phyloP scores from a whole-genome alignment of 2,113 vertebrate genomes.

The Alouatta palliata region DNA sequence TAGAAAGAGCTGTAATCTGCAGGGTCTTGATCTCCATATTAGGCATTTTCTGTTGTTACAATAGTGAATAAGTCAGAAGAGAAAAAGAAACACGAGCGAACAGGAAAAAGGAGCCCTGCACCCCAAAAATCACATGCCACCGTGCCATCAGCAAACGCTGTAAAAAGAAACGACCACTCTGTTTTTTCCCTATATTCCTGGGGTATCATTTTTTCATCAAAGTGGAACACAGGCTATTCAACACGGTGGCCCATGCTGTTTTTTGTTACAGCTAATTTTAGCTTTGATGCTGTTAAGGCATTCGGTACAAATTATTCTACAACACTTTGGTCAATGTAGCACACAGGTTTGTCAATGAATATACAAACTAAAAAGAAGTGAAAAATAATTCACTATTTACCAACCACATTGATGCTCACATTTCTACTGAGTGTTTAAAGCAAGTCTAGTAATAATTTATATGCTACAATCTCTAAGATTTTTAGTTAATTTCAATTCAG shows the following conservation, averaged over 20 bases:
- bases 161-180: conserved; percentile 66
- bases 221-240: conserved; percentile 40
- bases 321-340: conserved; percentile 61
- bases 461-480: conserved; percentile 33
- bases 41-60: conserved; percentile 73
- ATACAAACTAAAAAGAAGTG: not conserved
- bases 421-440: conserved; percentile 3
- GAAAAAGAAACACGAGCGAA: not conserved
- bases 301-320: conserved; percentile 67
- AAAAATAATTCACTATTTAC: conserved; percentile 25
- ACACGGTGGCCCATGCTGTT: conserved; percentile 12
- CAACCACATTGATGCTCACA: not conserved
- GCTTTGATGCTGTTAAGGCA: conserved; percentile 42
- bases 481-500: conserved; percentile 15
- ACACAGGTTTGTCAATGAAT: conserved; percentile 33
- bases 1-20: conserved; percentile 75
- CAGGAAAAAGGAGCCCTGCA: conserved; percentile 10
- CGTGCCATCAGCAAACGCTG: not conserved
- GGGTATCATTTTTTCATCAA: conserved; percentile 45
- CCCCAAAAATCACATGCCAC: not conserved
- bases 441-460: conserved; percentile 13
- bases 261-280: conserved; percentile 56
- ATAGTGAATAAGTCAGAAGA: conserved; percentile 71
- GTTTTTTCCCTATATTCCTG: conserved; percentile 62
- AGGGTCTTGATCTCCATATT: conserved; percentile 72